phyloP scores from a whole-genome alignment of 2,888 invertebrate species.

The Hirtodrosophila alboralis region DNA sequence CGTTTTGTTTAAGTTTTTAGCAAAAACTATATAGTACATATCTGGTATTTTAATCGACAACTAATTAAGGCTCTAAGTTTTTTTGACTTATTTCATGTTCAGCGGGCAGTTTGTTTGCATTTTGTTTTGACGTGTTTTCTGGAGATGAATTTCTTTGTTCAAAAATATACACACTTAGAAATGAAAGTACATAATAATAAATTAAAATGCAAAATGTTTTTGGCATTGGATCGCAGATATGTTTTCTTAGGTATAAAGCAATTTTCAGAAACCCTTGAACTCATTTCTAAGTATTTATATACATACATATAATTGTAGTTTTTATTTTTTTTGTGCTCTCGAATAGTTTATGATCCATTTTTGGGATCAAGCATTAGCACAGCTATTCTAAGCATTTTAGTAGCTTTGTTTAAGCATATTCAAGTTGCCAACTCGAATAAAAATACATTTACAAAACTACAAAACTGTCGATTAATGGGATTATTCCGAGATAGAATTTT shows the following conservation, averaged over 20 bases:
- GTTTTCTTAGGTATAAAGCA: constrained; percentile 51
- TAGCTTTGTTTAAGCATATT: constrained; percentile 13
- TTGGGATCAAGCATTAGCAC: constrained; percentile 29
- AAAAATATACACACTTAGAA: not conserved
- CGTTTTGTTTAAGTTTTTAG: constrained; percentile 59
- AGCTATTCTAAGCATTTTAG: constrained; percentile 35
- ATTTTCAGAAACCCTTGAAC: constrained; percentile 40
- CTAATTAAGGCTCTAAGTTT: constrained; percentile 53
- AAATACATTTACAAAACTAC: constrained; percentile 1
- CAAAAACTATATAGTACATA: constrained; percentile 51
- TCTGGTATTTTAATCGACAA: constrained; percentile 38
- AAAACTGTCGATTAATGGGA: not conserved
- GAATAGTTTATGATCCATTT: constrained; percentile 13
- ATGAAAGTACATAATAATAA: not conserved
- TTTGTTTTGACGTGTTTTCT: constrained; percentile 11
- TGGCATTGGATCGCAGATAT: constrained; percentile 60
- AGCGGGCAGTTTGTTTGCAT: constrained; percentile 43
- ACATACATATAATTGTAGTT: constrained; percentile 14
- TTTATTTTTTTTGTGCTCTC: constrained; percentile 22
- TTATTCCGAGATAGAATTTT: too few species aligned
- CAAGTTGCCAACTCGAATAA: constrained; percentile 23
- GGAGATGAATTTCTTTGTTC: constrained; percentile 4
- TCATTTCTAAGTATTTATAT: constrained; percentile 30
- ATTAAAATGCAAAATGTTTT: constrained; percentile 29
- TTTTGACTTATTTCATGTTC: constrained; percentile 9